phyloP scores from a whole-genome alignment of 1,140 invertebrate genomes.

The Hesperophylax magnus region DNA sequence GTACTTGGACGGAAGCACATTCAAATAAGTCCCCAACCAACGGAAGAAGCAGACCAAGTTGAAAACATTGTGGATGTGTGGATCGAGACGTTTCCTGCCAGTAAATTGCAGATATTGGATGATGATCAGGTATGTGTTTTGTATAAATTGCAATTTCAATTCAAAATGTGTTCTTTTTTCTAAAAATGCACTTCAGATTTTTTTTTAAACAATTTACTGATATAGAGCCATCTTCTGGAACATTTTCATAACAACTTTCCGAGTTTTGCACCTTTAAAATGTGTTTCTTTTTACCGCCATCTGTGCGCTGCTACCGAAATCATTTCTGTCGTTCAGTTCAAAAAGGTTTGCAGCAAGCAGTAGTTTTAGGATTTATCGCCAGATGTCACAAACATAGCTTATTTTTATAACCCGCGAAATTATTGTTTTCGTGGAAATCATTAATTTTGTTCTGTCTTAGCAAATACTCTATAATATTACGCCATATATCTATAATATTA shows the following conservation, averaged over 20 bases:
- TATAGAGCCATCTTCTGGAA: not conserved
- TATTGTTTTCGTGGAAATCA: too few species aligned
- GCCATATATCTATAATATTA: too few species aligned
- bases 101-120: slow-evolving; percentile 4
- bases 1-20: slow-evolving; percentile 63
- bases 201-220: not conserved
- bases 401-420: too few species aligned
- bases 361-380: too few species aligned
- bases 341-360: too few species aligned
- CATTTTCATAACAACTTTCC: not conserved
- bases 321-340: too few species aligned
- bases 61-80: slow-evolving; percentile 69
- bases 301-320: not conserved
- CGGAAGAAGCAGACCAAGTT: slow-evolving; percentile 62
- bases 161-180: not conserved
- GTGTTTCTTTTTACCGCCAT: not conserved
- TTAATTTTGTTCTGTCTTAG: too few species aligned
- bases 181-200: not conserved
- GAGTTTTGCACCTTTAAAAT: not conserved
- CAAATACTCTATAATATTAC: too few species aligned
- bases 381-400: too few species aligned
- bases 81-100: slow-evolving; percentile 60
- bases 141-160: not conserved
- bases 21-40: slow-evolving; percentile 65
- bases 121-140: slow-evolving; percentile 62